phyloP scores from a whole-genome alignment of 1,140 invertebrate species.

The Calliphora vicina region DNA sequence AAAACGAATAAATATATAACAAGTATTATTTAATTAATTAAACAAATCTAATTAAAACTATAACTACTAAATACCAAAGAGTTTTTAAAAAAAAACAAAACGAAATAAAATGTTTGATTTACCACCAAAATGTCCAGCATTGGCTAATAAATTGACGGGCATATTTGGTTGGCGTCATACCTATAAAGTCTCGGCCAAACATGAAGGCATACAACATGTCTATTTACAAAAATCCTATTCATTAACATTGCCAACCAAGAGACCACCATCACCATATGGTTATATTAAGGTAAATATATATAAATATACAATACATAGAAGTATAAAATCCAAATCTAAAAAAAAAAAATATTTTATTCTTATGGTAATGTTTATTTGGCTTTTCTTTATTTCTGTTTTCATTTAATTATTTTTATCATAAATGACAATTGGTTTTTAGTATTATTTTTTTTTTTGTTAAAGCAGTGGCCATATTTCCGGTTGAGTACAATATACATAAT shows the following conservation, averaged over 20 bases:
- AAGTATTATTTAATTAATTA: slow-evolving; percentile 26
- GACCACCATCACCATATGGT: slow-evolving; percentile 52
- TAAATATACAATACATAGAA: background rate
- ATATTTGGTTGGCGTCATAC: slow-evolving; percentile 79
- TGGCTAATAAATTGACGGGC: slow-evolving; percentile 76
- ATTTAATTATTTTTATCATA: background rate
- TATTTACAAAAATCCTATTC: slow-evolving; percentile 60
- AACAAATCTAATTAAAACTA: slow-evolving; percentile 29
- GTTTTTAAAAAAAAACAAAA: slow-evolving; percentile 26
- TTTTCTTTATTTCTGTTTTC: slow-evolving; percentile 11
- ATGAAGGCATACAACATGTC: slow-evolving; percentile 70
- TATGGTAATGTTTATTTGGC: background rate
- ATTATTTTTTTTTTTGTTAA: background rate
- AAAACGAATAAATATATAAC: background rate
- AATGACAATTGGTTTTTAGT: background rate
- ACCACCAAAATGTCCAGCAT: slow-evolving; percentile 67
- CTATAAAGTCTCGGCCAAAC: slow-evolving; percentile 77
- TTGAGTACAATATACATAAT: background rate
- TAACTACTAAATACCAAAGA: slow-evolving; percentile 30
- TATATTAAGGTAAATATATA: slow-evolving; percentile 42
- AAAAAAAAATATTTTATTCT: background rate
- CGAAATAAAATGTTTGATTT: slow-evolving; percentile 55
- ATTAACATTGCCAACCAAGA: slow-evolving; percentile 58
- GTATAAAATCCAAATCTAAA: background rate
- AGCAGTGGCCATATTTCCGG: slow-evolving; percentile 13